A percentile compares a stretch with the other conserved stretches of the same genome.
Conservation (phyloP, 2,113 vertebrate species). For the Turnix velox region DNA sequence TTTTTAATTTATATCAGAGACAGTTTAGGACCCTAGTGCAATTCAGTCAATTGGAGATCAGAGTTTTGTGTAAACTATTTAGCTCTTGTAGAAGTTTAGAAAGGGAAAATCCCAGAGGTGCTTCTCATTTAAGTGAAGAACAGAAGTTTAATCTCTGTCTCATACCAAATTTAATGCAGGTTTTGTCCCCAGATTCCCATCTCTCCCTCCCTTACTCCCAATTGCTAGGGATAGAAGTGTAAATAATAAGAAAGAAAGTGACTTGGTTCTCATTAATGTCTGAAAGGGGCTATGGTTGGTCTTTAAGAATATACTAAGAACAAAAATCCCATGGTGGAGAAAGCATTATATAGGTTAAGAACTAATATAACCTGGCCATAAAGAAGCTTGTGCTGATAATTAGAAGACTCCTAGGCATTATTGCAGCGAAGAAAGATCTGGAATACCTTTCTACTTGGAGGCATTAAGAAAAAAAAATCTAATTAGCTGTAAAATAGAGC, state of each 20-base stretch:
- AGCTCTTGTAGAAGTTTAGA: background rate
- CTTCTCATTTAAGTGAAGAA: background rate
- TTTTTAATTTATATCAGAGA: slow-evolving; percentile 18
- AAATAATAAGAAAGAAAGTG: background rate
- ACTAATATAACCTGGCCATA: background rate
- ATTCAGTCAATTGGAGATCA: background rate
- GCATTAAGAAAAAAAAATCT: slow-evolving; percentile 10
- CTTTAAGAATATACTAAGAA: background rate
- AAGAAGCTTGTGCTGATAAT: slow-evolving; percentile 7
- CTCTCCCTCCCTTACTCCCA: background rate
- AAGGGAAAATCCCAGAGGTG: background rate
- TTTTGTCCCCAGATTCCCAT: background rate
- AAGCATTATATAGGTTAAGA: slow-evolving; percentile 30
- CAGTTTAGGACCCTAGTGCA: background rate
- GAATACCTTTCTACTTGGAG: slow-evolving; percentile 33
- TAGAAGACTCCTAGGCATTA: background rate
- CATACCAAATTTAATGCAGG: background rate
- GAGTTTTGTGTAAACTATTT: background rate
- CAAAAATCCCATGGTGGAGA: background rate
- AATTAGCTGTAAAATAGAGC: slow-evolving; percentile 39
- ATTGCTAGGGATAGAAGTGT: background rate
- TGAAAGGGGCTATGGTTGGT: background rate
- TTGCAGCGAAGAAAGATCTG: background rate
- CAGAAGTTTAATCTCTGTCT: background rate
- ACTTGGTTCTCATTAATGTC: background rate